Conservation (phyloP, 2,888 invertebrate genomes). For the Scaptodrosophila latifasciaeformis region DNA sequence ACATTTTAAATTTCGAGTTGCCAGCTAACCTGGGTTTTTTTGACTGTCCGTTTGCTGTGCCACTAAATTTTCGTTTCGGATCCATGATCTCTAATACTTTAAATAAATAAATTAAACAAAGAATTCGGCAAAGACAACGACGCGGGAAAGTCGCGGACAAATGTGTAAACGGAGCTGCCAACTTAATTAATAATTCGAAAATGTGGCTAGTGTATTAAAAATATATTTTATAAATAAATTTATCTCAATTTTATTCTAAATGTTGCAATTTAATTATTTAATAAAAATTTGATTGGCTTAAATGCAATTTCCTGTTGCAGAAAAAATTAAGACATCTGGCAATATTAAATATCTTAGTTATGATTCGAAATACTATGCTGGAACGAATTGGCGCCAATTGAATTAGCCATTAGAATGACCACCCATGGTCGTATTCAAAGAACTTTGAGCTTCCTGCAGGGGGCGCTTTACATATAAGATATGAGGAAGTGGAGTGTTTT, state of each 20-base stretch:
- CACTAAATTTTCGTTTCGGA: conserved; percentile 50
- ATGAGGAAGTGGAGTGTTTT: too few relatives aligned
- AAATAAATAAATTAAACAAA: background rate
- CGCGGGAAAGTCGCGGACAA: conserved; percentile 19
- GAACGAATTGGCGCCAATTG: too few relatives aligned
- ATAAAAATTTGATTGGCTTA: too few relatives aligned
- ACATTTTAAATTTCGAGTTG: background rate
- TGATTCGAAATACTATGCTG: too few relatives aligned
- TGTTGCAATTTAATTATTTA: too few relatives aligned
- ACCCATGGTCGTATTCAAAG: too few relatives aligned
- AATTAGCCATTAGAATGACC: too few relatives aligned
- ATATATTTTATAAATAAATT: too few relatives aligned
- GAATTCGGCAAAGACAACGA: conserved; percentile 10
- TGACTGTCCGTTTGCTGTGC: conserved; percentile 36
- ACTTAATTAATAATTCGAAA: background rate
- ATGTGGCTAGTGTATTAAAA: background rate
- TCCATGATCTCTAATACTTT: conserved; percentile 34
- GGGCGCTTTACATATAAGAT: conserved; percentile 21
- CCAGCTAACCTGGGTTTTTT: conserved; percentile 62
- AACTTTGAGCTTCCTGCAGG: conserved; percentile 28
- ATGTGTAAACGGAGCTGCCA: background rate
- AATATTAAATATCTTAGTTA: too few relatives aligned
- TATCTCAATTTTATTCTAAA: too few relatives aligned
- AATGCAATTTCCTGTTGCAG: too few relatives aligned
- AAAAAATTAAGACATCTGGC: too few relatives aligned